These are phyloP conservation scores for Cremastinae sp. DNA, from an alignment of 2,888 invertebrate species.

Conservation along the genomic window DNA sequence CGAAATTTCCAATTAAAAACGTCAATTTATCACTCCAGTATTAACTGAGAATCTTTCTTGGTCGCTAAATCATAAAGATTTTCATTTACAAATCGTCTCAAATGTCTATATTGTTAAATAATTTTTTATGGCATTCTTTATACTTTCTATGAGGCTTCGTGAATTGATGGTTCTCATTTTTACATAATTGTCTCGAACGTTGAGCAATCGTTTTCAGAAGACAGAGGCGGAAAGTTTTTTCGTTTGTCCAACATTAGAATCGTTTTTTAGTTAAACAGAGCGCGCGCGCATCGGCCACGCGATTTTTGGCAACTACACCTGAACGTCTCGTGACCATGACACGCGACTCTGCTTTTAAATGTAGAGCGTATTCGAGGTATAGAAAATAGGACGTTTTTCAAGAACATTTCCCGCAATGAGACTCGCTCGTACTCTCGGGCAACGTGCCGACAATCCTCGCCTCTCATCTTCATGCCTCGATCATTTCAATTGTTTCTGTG, in stretches of 20 bases:
- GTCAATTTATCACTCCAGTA: no score
- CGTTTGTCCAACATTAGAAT: no score
- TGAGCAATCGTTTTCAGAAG: no score
- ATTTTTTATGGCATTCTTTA: no score
- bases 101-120: no score
- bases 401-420: slow-evolving; percentile 37
- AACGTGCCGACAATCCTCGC: background rate
- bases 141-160: no score
- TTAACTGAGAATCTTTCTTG: no score
- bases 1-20: slow-evolving; percentile 37
- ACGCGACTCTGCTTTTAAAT: slow-evolving; percentile 66
- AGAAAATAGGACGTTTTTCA: slow-evolving; percentile 53
- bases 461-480: background rate
- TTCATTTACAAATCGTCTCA: no score
- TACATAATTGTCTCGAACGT: no score
- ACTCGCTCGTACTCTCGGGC: background rate
- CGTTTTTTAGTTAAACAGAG: slow-evolving; percentile 41
- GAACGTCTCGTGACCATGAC: slow-evolving; percentile 63
- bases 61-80: no score
- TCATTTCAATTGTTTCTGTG: background rate
- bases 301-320: slow-evolving; percentile 64
- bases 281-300: slow-evolving; percentile 32
- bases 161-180: no score
- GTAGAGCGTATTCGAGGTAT: slow-evolving; percentile 58
- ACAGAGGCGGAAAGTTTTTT: no score